Base-by-base conservation (phyloP, 2,888 invertebrate genomes). In the Deroplatys truncata region DNA sequence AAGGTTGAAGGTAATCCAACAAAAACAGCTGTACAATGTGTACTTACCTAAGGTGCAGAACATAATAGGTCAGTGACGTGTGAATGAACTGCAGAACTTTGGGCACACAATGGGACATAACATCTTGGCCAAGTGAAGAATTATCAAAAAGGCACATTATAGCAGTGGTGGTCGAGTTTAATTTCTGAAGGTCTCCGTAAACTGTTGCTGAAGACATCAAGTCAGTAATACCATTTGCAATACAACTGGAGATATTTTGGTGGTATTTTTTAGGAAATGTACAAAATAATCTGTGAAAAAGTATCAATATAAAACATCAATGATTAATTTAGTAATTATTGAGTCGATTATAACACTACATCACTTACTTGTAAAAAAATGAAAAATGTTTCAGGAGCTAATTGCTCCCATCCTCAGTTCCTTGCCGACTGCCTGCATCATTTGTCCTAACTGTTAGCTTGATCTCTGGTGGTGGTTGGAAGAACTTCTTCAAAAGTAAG, bases 101-200 rank as follows among this genome's bases (percentile, higher is more conserved):
- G 1, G 56, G 56, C 20, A 72, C 20, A 72, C 56, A 72, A 72
- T 72, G 20, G 56, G 9, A 72, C 20, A 72, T 72, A 7, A 72
- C 56, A 72, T 72, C 91, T 0, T 92, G 91, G 3, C 93, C 93
- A 85, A 91, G 92, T 4, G 92, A 89, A 83, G 94, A 94, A 90
- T 93, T 93, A 15, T 94, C 91, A 90, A 91, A 91, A 86, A 91
- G 91, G 84, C 91, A 90, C 84, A 88, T 90, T 15, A 92, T 85
- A 20, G 90, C 84, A 72, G 89, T 90, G 72, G 90, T 89, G 16
- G 90, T 84, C 88, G 88, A 85, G 85, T 91, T 91, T 20, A 90
- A 25, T 29, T 88, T 72, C 84, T 88, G 84, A 13, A 88, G 89
- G 84, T 90, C 85, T 82, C 85, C 9, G 9, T 31, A 3, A 43